Evolutionary conservation across 2,888 invertebrate genomes (phyloP).

Genomic region (Mesoligia furuncula): DNA sequence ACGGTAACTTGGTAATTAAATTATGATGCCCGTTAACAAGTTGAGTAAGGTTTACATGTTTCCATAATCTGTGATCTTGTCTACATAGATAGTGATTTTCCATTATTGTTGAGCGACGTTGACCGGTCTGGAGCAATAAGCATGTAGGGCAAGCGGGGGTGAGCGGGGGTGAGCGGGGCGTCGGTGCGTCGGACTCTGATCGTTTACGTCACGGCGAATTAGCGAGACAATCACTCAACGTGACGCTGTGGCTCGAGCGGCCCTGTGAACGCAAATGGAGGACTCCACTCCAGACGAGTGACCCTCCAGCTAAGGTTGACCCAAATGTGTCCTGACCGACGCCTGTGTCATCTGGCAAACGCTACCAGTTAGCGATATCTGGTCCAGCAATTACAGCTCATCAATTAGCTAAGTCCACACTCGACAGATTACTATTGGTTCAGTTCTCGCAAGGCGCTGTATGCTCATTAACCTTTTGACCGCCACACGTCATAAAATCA

Average conservation of each 20-base stretch:
- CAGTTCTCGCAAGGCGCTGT: conserved; percentile 22
- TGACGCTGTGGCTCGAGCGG: conserved; percentile 76
- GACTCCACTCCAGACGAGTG: conserved; percentile 80
- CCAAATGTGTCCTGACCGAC: conserved; percentile 71
- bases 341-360: conserved; percentile 58
- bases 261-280: conserved; percentile 81
- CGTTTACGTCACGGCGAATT: conserved; percentile 79
- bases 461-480: too few relatives aligned
- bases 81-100: conserved; percentile 48
- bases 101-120: conserved; percentile 64
- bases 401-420: conserved; percentile 48
- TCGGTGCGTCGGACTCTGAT: conserved; percentile 67
- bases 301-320: conserved; percentile 74
- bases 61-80: conserved; percentile 18
- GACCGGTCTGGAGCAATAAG: conserved; percentile 64
- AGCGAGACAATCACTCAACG: conserved; percentile 86
- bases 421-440: conserved; percentile 48
- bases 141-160: conserved; percentile 56
- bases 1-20: conserved; percentile 29
- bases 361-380: conserved; percentile 45
- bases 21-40: conserved; percentile 25
- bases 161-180: conserved; percentile 48
- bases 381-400: conserved; percentile 54
- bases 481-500: too few relatives aligned
- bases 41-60: conserved; percentile 28